Conservation (phyloP, 2,113 vertebrate species). For the Shinisaurus crocodilurus region DNA sequence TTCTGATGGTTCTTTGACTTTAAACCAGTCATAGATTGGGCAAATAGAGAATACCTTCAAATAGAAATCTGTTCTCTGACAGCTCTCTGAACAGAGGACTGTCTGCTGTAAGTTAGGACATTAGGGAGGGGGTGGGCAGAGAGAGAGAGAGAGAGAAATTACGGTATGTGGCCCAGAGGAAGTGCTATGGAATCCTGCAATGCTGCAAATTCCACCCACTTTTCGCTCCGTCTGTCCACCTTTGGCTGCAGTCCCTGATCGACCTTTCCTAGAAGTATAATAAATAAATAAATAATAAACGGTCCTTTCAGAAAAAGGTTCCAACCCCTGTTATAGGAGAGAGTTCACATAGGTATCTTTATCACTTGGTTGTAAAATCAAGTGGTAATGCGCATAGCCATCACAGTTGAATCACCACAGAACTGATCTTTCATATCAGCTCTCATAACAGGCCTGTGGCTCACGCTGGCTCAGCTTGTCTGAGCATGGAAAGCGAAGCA, state of each 20-base stretch:
- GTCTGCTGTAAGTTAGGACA: too few species aligned
- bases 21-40: too few species aligned
- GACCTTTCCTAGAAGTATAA: not conserved
- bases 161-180: not conserved
- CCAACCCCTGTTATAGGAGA: not conserved
- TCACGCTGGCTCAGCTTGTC: too few species aligned
- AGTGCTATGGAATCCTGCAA: not conserved
- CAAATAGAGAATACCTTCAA: too few species aligned
- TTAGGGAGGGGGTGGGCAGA: too few species aligned
- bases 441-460: too few species aligned
- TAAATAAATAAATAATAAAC: too few species aligned
- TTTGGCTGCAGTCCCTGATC: not conserved
- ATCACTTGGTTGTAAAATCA: not conserved
- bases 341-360: not conserved
- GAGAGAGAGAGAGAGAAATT: not conserved
- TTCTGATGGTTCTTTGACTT: too few species aligned
- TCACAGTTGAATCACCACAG: not conserved
- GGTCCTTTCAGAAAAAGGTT: not conserved
- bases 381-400: not conserved
- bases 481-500: too few species aligned
- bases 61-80: too few species aligned
- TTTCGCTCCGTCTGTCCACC: not conserved
- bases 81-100: too few species aligned
- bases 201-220: not conserved
- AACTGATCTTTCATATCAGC: not conserved